phyloP scores from a whole-genome alignment of 2,888 invertebrate genomes.

The Dyspetes luteomarginatus region DNA sequence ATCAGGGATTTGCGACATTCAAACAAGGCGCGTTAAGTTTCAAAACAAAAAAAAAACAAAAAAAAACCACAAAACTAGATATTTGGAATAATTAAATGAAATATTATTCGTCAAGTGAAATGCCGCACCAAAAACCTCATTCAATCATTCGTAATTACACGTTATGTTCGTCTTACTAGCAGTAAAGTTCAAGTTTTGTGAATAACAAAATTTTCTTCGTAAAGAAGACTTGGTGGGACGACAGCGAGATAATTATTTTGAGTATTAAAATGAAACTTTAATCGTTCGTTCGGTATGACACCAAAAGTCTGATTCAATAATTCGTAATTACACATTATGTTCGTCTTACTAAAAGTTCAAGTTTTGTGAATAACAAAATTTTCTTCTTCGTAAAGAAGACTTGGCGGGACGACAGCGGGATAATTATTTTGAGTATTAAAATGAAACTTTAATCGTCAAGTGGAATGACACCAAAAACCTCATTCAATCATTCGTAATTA shows the following conservation, averaged over 20 bases:
- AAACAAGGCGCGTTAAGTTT: no score
- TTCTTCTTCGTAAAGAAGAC: constrained; percentile 9
- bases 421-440: no score
- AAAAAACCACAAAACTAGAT: neutral
- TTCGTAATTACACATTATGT: constrained; percentile 15
- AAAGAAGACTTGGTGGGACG: no score
- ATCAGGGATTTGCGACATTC: constrained; percentile 4
- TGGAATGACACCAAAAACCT: neutral
- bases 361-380: constrained; percentile 6
- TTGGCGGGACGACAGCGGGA: neutral
- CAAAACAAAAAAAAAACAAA: neutral
- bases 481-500: neutral
- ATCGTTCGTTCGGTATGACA: constrained; percentile 32
- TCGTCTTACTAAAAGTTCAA: constrained; percentile 14
- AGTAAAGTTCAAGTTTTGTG: no score
- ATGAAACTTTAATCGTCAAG: constrained; percentile 14
- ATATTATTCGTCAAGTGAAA: neutral
- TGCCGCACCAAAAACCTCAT: neutral
- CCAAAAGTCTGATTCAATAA: neutral
- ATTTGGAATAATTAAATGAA: neutral
- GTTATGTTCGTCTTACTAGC: no score
- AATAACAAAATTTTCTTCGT: no score
- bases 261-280: no score
- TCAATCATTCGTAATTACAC: neutral
- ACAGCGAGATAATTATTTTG: no score